Conservation (phyloP, 2,113 vertebrate genomes). For the Pandion haliaetus region DNA sequence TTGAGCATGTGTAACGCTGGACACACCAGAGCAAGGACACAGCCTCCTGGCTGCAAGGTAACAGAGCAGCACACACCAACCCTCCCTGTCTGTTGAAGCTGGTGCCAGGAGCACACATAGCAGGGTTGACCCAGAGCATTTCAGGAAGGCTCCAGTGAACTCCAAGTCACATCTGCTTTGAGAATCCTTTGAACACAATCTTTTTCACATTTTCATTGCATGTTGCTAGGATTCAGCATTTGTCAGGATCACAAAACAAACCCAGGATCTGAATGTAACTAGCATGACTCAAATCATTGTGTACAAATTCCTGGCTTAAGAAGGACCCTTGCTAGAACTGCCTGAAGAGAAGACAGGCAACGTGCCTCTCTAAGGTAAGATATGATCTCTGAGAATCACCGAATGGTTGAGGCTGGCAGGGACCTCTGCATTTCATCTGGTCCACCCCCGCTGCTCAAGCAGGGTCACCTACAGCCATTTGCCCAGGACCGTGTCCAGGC, state of each 20-base stretch:
- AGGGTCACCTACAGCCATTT: neutral
- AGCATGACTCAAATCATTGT: neutral
- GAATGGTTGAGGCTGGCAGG: neutral
- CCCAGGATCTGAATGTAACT: neutral
- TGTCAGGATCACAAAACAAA: neutral
- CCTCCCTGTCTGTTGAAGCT: neutral
- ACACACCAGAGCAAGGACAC: neutral
- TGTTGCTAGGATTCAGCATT: neutral
- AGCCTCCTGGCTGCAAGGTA: neutral
- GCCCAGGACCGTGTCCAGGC: no score
- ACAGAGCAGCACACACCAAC: fast-evolving
- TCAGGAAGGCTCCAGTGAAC: neutral
- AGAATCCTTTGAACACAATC: neutral
- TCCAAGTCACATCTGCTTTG: neutral
- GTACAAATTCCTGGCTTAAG: neutral
- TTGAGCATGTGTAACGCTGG: neutral
- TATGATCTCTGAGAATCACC: neutral
- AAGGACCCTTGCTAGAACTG: neutral
- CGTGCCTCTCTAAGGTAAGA: neutral
- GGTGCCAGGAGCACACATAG: neutral
- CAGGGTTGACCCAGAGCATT: neutral
- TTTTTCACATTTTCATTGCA: neutral
- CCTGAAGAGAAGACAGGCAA: neutral
- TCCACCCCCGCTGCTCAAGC: neutral
- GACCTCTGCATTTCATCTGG: neutral